These are phyloP conservation scores for Ambastaia sidthimunki DNA, from an alignment of 2,797 vertebrate species.

Conservation along the genomic window DNA sequence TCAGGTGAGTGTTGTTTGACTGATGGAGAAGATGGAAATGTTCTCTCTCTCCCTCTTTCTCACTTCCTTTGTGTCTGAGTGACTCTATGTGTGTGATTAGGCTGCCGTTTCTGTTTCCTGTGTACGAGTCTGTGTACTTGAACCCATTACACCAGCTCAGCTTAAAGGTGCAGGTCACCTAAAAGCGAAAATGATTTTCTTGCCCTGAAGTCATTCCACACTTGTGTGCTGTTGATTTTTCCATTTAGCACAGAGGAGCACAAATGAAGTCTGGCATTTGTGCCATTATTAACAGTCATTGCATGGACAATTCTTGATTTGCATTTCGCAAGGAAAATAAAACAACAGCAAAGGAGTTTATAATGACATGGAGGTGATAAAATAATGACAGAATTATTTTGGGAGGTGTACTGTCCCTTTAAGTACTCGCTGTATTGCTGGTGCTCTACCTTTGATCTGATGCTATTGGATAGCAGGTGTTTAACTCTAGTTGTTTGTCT, in stretches of 20 bases:
- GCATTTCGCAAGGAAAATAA: too few species aligned
- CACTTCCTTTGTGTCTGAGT: neutral
- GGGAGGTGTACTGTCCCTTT: neutral
- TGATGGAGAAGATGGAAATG: neutral
- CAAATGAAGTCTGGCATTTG: neutral
- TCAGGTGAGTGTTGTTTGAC: slow-evolving; percentile 16
- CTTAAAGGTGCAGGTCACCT: neutral
- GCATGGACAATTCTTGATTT: too few species aligned
- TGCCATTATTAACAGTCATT: too few species aligned
- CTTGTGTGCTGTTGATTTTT: neutral
- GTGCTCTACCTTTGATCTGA: too few species aligned
- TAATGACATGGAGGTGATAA: neutral
- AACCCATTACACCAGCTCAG: neutral
- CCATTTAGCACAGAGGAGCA: neutral
- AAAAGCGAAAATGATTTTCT: neutral
- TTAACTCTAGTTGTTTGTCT: neutral
- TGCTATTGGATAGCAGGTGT: neutral
- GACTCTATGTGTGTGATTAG: slow-evolving; percentile 1
- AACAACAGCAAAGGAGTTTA: too few species aligned
- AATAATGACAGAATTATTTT: neutral
- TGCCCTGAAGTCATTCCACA: neutral
- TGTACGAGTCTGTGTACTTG: neutral
- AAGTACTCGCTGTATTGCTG: too few species aligned
- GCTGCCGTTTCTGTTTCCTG: neutral
- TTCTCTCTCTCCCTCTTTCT: neutral